Conservation (phyloP, 1,140 invertebrate species). For the Caenorhabditis inopinata region DNA sequence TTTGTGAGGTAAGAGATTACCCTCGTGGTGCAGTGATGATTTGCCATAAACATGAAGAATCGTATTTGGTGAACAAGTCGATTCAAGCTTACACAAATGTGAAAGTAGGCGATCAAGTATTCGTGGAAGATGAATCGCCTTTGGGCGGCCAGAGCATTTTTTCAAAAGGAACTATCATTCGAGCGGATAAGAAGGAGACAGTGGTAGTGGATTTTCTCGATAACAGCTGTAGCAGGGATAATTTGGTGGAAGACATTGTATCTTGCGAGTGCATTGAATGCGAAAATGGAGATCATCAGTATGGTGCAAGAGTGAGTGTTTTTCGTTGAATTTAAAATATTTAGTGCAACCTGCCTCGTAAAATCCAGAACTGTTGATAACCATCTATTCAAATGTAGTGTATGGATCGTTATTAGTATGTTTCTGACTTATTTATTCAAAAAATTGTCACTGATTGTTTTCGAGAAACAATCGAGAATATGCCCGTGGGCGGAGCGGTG, state of each 20-base stretch:
- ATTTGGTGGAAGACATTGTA: background rate
- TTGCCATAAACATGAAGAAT: slow-evolving; percentile 38
- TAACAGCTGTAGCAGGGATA: background rate
- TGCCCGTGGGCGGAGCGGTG: too few species aligned
- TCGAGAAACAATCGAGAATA: too few species aligned
- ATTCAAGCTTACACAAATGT: background rate
- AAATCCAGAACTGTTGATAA: too few species aligned
- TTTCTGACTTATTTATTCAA: too few species aligned
- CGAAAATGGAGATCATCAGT: slow-evolving; percentile 4
- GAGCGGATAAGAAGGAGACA: background rate
- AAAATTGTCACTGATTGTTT: too few species aligned
- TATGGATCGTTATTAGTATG: too few species aligned
- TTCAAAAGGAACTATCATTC: background rate
- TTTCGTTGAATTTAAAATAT: too few species aligned
- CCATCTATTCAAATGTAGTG: too few species aligned
- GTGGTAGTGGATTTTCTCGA: background rate
- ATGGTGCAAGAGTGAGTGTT: background rate
- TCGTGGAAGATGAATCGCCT: background rate
- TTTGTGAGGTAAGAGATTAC: slow-evolving; percentile 35
- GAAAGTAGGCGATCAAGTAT: background rate
- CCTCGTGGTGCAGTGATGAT: slow-evolving; percentile 26
- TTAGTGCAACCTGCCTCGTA: too few species aligned
- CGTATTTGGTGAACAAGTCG: background rate
- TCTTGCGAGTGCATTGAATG: background rate
- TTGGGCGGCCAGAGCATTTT: background rate